Percentiles rank a stretch among this genome's conserved stretches.
phyloP scores from a whole-genome alignment of 2,888 invertebrate species.

The Cataglyphis cursor region DNA sequence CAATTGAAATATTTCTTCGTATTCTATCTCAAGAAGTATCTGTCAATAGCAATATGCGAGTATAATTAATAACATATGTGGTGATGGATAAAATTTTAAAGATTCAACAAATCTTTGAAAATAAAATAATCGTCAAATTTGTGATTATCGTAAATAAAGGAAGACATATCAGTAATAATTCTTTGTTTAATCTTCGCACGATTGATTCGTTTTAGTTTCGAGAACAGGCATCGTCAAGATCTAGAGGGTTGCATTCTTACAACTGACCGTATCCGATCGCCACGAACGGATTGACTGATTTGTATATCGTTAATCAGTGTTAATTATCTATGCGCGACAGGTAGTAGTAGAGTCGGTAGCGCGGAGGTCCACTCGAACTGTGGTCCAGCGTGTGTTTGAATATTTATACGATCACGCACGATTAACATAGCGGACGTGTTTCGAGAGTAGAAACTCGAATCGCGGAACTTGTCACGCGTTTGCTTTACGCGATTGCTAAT shows the following conservation, averaged over 20 bases:
- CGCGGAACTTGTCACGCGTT: constrained; percentile 40
- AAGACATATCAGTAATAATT: neutral
- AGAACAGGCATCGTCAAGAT: neutral
- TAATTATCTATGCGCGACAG: constrained; percentile 57
- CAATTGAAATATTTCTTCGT: constrained; percentile 20
- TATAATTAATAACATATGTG: neutral
- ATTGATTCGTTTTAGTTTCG: constrained; percentile 5
- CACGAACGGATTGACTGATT: constrained; percentile 31
- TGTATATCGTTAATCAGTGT: constrained; percentile 47
- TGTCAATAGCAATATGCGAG: neutral
- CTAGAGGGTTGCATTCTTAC: neutral
- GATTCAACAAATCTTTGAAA: neutral
- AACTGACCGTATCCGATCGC: constrained; percentile 17
- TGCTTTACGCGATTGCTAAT: constrained; percentile 19
- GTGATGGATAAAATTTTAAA: neutral
- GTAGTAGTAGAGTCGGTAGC: constrained; percentile 38
- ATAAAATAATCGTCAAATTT: neutral
- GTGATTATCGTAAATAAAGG: neutral
- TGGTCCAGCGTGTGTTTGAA: constrained; percentile 49
- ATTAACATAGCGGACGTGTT: constrained; percentile 61
- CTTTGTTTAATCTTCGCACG: no score
- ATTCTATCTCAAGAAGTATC: constrained; percentile 11
- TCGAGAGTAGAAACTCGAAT: constrained; percentile 21
- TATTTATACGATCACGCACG: constrained; percentile 54
- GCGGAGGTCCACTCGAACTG: constrained; percentile 30